These are phyloP conservation scores for Cylas formicarius DNA, from an alignment of 1,140 invertebrate species.

Conservation along the genomic window DNA sequence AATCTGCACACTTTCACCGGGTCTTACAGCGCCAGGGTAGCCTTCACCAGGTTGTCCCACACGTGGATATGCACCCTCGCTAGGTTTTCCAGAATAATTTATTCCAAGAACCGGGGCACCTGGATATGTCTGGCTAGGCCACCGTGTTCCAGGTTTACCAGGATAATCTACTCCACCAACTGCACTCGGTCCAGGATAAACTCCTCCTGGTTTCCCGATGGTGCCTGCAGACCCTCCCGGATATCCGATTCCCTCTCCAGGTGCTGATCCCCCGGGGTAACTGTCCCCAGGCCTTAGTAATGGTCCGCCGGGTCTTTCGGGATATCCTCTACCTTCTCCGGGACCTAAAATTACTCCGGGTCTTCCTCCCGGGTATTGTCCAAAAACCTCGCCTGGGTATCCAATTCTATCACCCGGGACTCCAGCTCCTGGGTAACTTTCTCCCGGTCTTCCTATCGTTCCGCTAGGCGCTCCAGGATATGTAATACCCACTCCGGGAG, in stretches of 20 bases:
- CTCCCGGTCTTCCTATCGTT: not conserved
- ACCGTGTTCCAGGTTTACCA: not conserved
- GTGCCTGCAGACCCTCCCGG: slow-evolving; percentile 3
- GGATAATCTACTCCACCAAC: slow-evolving; percentile 11
- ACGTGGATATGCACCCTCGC: too few species aligned
- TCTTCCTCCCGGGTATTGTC: slow-evolving; percentile 12
- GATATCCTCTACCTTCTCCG: slow-evolving; percentile 15
- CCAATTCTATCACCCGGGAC: too few species aligned
- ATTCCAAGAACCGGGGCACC: slow-evolving; percentile 11
- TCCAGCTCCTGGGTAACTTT: too few species aligned
- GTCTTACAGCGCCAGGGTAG: slow-evolving; percentile 17
- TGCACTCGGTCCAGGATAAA: slow-evolving; percentile 16
- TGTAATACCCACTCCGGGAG: not conserved
- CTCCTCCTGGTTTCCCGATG: slow-evolving; percentile 16
- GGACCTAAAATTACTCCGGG: too few species aligned
- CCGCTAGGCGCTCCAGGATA: slow-evolving; percentile 1
- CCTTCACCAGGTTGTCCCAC: slow-evolving; percentile 17
- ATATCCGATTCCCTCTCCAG: slow-evolving; percentile 10
- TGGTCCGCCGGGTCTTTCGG: slow-evolving; percentile 4
- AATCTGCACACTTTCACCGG: not conserved
- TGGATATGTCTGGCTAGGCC: slow-evolving; percentile 7
- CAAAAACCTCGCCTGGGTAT: slow-evolving; percentile 2
- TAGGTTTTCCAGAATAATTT: slow-evolving; percentile 12
- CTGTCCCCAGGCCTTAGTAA: slow-evolving; percentile 17
- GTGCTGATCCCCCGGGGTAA: slow-evolving; percentile 6